phyloP scores from a whole-genome alignment of 2,797 vertebrate species.

The Pseudochirops cupreus region DNA sequence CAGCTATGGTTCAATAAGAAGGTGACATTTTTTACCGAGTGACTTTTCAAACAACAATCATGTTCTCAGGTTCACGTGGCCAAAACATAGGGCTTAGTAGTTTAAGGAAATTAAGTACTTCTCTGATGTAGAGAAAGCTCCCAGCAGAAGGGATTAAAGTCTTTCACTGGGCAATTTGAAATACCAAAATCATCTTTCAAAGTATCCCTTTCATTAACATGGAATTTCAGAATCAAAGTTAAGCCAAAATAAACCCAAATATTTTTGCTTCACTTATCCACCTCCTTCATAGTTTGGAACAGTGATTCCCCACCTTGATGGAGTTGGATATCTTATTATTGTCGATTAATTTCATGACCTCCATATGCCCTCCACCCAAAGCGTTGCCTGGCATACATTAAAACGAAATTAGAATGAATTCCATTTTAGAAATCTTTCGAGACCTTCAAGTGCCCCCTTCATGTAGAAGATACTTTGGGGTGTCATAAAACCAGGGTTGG shows the following conservation, averaged over 20 bases:
- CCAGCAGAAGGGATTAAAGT: slow-evolving; percentile 63
- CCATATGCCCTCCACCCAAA: slow-evolving; percentile 22
- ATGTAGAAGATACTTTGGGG: background rate
- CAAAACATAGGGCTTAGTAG: slow-evolving; percentile 55
- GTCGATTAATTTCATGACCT: slow-evolving; percentile 41
- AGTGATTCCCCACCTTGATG: slow-evolving; percentile 34
- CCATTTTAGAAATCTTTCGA: slow-evolving; percentile 43
- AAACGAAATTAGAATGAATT: background rate
- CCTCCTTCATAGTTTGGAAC: slow-evolving; percentile 53
- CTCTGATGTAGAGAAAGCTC: slow-evolving; percentile 69
- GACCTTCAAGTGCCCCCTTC: background rate
- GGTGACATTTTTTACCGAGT: slow-evolving; percentile 57
- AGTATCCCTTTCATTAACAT: slow-evolving; percentile 54
- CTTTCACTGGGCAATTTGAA: slow-evolving; percentile 61
- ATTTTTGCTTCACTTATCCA: slow-evolving; percentile 65
- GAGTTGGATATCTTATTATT: slow-evolving; percentile 13
- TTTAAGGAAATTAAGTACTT: slow-evolving; percentile 64
- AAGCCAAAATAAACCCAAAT: slow-evolving; percentile 68
- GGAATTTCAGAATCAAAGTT: slow-evolving; percentile 54
- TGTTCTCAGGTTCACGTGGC: slow-evolving; percentile 52
- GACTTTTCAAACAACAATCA: slow-evolving; percentile 61
- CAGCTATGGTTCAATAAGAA: slow-evolving; percentile 74
- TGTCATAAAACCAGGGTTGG: background rate
- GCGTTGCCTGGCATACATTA: slow-evolving; percentile 20
- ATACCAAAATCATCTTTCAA: slow-evolving; percentile 64